Percentiles rank a stretch among this genome's conserved stretches.
Conservation (phyloP, 2,888 invertebrate species). For the Ernsta delagoae region DNA sequence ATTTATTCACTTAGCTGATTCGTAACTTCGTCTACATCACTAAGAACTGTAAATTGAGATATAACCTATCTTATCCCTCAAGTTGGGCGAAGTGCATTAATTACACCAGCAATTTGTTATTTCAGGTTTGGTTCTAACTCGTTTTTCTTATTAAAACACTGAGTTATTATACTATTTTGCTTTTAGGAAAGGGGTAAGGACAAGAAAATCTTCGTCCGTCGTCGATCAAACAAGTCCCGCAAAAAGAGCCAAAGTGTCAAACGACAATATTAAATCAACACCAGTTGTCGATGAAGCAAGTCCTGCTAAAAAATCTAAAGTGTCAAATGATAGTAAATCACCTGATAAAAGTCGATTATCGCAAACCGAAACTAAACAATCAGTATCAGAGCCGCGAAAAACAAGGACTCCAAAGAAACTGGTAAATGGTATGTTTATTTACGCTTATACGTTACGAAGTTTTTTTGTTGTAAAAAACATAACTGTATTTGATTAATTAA, state of each 20-base stretch:
- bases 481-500: no score
- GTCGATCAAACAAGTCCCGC: constrained; percentile 1
- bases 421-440: constrained; percentile 4
- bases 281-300: background rate
- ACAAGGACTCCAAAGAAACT: background rate
- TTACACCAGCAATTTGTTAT: no score
- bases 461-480: background rate
- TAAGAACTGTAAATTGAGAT: no score
- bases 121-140: background rate
- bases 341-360: background rate
- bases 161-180: background rate
- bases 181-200: constrained; percentile 1
- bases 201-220: background rate
- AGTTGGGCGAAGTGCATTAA: no score
- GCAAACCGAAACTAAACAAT: background rate
- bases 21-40: no score
- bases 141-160: no score
- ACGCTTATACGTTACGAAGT: background rate
- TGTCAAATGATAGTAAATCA: background rate
- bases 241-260: background rate
- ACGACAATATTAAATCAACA: background rate
- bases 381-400: background rate
- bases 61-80: no score
- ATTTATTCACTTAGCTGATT: no score
- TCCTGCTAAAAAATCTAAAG: background rate